Base-by-base conservation (phyloP, 2,113 vertebrate species). In the Mola mola region DNA sequence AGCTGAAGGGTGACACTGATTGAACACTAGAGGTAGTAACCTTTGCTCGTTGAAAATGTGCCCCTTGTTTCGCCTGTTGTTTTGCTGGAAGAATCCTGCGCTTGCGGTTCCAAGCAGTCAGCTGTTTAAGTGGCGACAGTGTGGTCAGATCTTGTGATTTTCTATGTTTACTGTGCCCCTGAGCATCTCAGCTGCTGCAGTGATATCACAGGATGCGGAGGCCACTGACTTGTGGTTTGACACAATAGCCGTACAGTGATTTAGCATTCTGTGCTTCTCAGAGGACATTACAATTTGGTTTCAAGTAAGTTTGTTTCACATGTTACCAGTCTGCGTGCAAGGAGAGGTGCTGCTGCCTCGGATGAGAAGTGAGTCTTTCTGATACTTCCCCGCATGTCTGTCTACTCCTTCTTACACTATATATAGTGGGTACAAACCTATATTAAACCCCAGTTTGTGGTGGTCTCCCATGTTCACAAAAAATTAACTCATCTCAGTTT, bases 81-180 rank as follows among this genome's bases (percentile, higher is more conserved):
- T n/a, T n/a, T n/a, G 13, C 1, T 26, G 7, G 3, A 41, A 31
- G 10, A 44, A 2, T 46, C 43, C 17, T 40, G 41, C 65, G n/a
- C 46, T 19, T 16, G 20, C 8, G 8, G 38, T 5, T 44, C 28
- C 1, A 17, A n/a, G 7, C 9, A 24, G 69, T 85, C 78, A 78
- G 75, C 50, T 66, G 71, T 75, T 55, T 74, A 63, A 75, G 69
- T 72, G 72, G 50, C 59, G 37, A 24, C 47, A 1, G 38, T 43
- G 64, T 47, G 72, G 67, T 63, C 4, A 10, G 43, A 43, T 74
- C 84, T 78, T 76, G 53, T 87, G 79, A 80, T 70, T 44, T 20
- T 44, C 57, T 24, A 2, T 9, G 16, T 68, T 34, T 25, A 8
- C 42, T 36, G 25, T 5, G 16, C 46, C 36, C 7, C 59, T 13